Evolutionary conservation across 2,888 invertebrate species (phyloP), one percentile per base, ranked within the genome.

Genomic region (Lumbricus terrestris): DNA sequence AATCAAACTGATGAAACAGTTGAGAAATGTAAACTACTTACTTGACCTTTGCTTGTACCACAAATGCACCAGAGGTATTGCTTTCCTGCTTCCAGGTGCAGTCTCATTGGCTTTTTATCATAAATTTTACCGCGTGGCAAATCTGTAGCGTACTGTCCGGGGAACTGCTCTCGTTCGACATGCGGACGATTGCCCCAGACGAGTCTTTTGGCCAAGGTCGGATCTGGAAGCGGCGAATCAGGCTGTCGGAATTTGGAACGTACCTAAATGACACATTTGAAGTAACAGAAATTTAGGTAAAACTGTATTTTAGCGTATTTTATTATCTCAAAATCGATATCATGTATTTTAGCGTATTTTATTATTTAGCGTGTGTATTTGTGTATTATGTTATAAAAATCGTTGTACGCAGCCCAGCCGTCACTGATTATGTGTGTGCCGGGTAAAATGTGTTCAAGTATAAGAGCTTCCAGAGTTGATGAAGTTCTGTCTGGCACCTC

Each of bases 11-110:
- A 89, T 42, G 11, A 8, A 89, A 29, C 40, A 40, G 42, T 42
- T n/a, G 47, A 40, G 40, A 89, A 89, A 42, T 42, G 34, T 40
- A 42, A 34, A 38, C 33, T 20, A 90, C 91, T 92, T 92, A 96
- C 96, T 95, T 96, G 98, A 38, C 95, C 96, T 94, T 97, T 97
- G 91, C 98, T 98, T 92, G 97, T 96, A 0, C 99, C 99, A 95
- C 99, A 99, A 0, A 97, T 95, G 94, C 99, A 99, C 98, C 99
- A 99, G 42, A 96, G 95, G 95, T 98, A 98, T 0, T 95, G 96
- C 95, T 97, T 97, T 82, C 96, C 97, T 94, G 95, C 95, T 94
- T 97, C 96, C 88, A 97, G 95, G 2, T 94, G 95, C 54, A 98
- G 94, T 95, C 97, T 97, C 93, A 98, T 98, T 0, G 99, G 98